phyloP scores from a whole-genome alignment of 2,797 vertebrate genomes.

The Alectoris magna region DNA sequence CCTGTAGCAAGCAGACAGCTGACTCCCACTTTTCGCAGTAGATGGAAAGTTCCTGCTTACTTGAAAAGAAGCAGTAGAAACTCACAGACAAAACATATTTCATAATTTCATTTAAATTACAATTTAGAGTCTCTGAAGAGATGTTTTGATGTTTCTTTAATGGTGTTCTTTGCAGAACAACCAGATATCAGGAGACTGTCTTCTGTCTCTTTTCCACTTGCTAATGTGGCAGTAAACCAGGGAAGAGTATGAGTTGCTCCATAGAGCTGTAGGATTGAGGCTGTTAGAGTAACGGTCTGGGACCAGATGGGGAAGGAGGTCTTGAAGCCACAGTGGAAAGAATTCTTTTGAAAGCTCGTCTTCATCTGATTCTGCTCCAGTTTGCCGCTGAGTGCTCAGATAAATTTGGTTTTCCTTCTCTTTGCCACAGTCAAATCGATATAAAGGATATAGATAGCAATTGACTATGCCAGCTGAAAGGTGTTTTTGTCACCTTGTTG shows the following conservation, averaged over 20 bases:
- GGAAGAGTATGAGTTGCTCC: neutral
- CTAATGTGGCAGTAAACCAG: neutral
- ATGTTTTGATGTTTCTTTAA: neutral
- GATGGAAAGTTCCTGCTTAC: neutral
- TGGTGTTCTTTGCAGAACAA: neutral
- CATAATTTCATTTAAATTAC: conserved; percentile 8
- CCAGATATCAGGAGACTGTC: neutral
- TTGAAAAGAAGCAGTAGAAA: neutral
- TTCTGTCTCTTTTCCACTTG: fast-evolving
- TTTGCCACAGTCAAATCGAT: neutral
- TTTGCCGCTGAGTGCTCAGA: neutral
- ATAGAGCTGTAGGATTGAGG: neutral
- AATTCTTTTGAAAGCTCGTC: neutral
- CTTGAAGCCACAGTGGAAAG: neutral
- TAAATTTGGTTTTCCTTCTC: neutral
- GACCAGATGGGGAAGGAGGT: neutral
- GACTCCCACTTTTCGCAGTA: neutral
- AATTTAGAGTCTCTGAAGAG: neutral
- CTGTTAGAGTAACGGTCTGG: neutral
- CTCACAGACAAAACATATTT: neutral
- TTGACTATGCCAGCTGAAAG: neutral
- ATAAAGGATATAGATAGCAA: neutral
- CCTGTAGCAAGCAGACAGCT: neutral
- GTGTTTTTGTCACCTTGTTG: neutral
- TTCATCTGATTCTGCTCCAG: neutral